Percentiles rank a stretch among this genome's conserved stretches.
Conservation (phyloP, 2,888 invertebrate species). For the Elysia crispata region DNA sequence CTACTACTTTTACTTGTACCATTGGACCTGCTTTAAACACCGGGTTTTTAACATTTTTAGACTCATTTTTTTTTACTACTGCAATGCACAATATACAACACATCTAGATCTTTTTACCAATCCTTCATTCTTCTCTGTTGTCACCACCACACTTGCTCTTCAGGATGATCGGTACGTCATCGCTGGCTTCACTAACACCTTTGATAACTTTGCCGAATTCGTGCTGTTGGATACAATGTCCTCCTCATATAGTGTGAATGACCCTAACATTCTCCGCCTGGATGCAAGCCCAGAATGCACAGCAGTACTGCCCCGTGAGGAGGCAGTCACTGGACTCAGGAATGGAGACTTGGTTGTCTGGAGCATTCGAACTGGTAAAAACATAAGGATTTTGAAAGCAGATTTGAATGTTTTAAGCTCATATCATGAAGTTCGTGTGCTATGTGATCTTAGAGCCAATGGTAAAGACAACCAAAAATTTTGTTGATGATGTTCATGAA, state of each 20-base stretch:
- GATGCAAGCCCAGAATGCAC: constrained; percentile 76
- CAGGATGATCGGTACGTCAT: constrained; percentile 74
- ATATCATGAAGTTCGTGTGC: no score
- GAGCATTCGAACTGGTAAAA: constrained; percentile 72
- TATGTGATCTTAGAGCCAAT: no score
- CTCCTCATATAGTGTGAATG: constrained; percentile 67
- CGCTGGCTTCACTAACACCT: constrained; percentile 76
- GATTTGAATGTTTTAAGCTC: no score
- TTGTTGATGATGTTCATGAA: no score
- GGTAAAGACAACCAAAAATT: no score
- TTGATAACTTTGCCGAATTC: constrained; percentile 76
- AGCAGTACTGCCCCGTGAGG: constrained; percentile 74
- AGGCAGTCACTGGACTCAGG: constrained; percentile 76
- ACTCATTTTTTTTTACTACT: no score
- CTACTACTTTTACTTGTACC: no score
- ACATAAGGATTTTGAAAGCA: no score
- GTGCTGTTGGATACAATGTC: constrained; percentile 76
- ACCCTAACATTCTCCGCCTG: constrained; percentile 73
- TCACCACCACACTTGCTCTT: background rate
- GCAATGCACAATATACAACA: no score
- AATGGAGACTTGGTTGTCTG: constrained; percentile 77
- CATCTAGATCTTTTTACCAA: no score
- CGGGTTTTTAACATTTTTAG: no score
- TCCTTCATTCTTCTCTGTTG: background rate
- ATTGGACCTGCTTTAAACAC: no score